Evolutionary conservation across 2,888 invertebrate genomes (phyloP).

Genomic region (Hofmannophila pseudospretella): DNA sequence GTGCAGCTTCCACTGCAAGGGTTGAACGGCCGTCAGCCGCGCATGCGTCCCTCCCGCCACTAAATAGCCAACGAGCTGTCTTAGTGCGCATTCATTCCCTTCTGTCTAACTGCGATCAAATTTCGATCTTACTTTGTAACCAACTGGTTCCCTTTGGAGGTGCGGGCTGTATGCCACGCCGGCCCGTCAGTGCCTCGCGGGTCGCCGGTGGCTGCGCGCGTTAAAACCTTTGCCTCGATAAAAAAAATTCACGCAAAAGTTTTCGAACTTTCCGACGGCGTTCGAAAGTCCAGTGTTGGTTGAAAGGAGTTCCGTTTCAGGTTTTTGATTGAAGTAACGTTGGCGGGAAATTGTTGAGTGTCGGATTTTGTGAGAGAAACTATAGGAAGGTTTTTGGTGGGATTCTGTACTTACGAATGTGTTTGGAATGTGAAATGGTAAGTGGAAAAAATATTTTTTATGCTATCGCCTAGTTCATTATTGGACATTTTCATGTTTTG

Average conservation of each 20-base stretch:
- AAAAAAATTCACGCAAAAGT: constrained; percentile 55
- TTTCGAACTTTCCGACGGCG: constrained; percentile 33
- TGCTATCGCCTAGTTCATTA: no score
- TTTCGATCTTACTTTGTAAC: constrained; percentile 73
- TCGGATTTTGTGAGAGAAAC: constrained; percentile 6
- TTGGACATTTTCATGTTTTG: no score
- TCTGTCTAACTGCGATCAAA: constrained; percentile 65
- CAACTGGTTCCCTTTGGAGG: constrained; percentile 56
- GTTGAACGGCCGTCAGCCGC: constrained; percentile 62
- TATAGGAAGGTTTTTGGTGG: not conserved
- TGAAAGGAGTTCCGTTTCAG: not conserved
- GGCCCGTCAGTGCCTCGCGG: constrained; percentile 46
- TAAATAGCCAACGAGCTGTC: constrained; percentile 61
- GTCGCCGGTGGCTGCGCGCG: constrained; percentile 42
- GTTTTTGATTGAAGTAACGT: not conserved
- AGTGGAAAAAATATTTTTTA: no score
- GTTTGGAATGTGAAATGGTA: not conserved
- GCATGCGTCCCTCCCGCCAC: constrained; percentile 55
- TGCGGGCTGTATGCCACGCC: constrained; percentile 26
- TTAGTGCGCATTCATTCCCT: constrained; percentile 55
- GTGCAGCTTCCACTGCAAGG: constrained; percentile 60
- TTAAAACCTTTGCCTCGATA: constrained; percentile 15
- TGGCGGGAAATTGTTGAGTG: constrained; percentile 2
- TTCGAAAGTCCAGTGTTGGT: constrained; percentile 12
- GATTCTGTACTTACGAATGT: no score